Evolutionary conservation across 2,888 invertebrate species (phyloP).

Genomic region (Ganaspis brasiliensis): DNA sequence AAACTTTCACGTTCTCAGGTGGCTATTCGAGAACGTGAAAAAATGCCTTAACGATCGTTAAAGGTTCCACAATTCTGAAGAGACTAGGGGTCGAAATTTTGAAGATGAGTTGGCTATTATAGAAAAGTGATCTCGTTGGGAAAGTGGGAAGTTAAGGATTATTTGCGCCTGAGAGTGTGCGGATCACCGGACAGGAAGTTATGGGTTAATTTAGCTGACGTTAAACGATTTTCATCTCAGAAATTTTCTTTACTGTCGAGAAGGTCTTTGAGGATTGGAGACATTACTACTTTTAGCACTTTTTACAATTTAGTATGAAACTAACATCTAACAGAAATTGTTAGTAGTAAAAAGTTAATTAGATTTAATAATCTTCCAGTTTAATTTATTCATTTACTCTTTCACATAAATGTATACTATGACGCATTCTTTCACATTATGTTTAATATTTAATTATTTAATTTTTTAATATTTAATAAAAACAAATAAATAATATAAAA

Average conservation of each 20-base stretch:
- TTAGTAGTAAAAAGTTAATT: no score
- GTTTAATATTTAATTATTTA: no score
- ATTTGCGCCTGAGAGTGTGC: neutral
- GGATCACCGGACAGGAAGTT: neutral
- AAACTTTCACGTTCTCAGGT: slow-evolving; percentile 20
- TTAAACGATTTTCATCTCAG: neutral
- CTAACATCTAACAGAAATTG: no score
- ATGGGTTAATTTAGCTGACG: neutral
- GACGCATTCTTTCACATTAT: no score
- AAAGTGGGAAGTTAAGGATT: slow-evolving; percentile 14
- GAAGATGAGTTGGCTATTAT: slow-evolving; percentile 9
- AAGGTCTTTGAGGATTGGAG: neutral
- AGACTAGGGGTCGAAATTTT: slow-evolving; percentile 1
- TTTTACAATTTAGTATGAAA: no score
- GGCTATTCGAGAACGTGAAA: slow-evolving; percentile 47
- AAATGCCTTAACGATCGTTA: slow-evolving; percentile 49
- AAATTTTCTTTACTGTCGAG: slow-evolving; percentile 16
- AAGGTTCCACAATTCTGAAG: slow-evolving; percentile 27
- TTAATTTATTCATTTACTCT: no score
- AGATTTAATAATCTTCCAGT: no score
- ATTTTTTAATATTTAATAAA: no score
- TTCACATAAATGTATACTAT: no score
- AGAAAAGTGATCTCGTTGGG: slow-evolving; percentile 18
- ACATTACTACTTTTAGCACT: neutral
- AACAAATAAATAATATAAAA: no score